Base-by-base conservation (phyloP, 37 sponge, comb jelly and placozoan species). In the Axinella damicornis region DNA sequence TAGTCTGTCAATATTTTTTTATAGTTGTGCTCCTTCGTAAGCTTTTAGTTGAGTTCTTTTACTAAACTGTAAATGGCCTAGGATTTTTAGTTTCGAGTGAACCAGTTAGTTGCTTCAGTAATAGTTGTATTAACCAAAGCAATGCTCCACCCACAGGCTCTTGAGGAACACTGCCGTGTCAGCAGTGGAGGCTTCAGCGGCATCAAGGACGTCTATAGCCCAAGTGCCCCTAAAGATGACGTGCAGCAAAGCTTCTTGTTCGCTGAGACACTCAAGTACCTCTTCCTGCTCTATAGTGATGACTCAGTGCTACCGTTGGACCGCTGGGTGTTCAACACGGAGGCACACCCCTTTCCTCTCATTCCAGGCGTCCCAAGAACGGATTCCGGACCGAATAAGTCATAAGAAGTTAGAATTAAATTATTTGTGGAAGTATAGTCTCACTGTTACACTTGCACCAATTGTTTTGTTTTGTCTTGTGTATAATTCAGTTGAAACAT, bases 211-310 rank as follows among this genome's bases (percentile, higher is more conserved):
- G 93, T 95, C 39, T 92, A 89, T 75, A 79, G 79, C 13, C 53
- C 58, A 38, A 60, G 73, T n/a, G 34, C 85, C 31, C 81, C 75
- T 22, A 85, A 88, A 62, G 96, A 95, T 56, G 90, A 95, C 75
- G 96, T 95, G 13, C 96, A 95, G 30, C 96, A 97, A 57, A 89
- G 90, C 70, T 97, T 97, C 93, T 95, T 97, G 63, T 83, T 97
- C 22, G 98, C 98, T 27, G 98, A 97, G 75, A 97, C 98, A 15
- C 83, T 97, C 41, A 97, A 97, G 69, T 97, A 97, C 71, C 91
- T 97, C 25, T 95, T 85, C 65, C 83, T 97, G 28, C 63, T 94
- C n/a, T 91, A 81, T 86, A 80, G 83, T 53, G 93, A 90, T 21
- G 93, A 95, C 54, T 57, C 55, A 20, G 87, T 89, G 25, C 31